Conservation (phyloP, 2,113 vertebrate species). For the Saguinus midas region DNA sequence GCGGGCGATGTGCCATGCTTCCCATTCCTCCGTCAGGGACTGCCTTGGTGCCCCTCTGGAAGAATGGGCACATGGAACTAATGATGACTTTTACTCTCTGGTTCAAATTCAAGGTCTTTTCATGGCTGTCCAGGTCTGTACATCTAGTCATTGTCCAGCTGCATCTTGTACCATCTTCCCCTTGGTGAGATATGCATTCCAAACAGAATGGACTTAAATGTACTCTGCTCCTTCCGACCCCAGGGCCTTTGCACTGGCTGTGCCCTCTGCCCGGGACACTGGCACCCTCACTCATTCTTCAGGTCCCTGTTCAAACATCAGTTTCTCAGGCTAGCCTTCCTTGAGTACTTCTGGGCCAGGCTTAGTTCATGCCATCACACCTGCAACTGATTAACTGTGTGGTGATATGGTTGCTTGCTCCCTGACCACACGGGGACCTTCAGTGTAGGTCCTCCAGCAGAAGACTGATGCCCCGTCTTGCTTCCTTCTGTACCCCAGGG, state of each 20-base stretch:
- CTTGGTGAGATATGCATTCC: neutral
- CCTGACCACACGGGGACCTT: neutral
- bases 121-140: rapidly evolving
- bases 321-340: neutral
- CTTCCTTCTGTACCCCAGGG: neutral
- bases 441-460: too few species aligned
- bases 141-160: neutral
- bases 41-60: neutral
- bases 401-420: neutral
- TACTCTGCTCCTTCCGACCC: neutral
- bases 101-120: neutral
- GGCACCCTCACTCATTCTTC: neutral
- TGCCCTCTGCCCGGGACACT: neutral
- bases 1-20: too few species aligned
- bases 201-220: rapidly evolving
- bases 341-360: neutral
- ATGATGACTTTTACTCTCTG: rapidly evolving
- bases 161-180: neutral
- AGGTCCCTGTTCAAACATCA: neutral
- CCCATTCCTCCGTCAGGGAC: neutral
- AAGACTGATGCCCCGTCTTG: neutral
- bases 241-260: conserved; percentile 41
- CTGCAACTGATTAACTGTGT: neutral
- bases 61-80: rapidly evolving
- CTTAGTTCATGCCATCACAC: neutral